A percentile compares a stretch with the other conserved stretches of the same genome.
Conservation (phyloP, 2,888 invertebrate genomes). For the Opisthograptis luteolata region DNA sequence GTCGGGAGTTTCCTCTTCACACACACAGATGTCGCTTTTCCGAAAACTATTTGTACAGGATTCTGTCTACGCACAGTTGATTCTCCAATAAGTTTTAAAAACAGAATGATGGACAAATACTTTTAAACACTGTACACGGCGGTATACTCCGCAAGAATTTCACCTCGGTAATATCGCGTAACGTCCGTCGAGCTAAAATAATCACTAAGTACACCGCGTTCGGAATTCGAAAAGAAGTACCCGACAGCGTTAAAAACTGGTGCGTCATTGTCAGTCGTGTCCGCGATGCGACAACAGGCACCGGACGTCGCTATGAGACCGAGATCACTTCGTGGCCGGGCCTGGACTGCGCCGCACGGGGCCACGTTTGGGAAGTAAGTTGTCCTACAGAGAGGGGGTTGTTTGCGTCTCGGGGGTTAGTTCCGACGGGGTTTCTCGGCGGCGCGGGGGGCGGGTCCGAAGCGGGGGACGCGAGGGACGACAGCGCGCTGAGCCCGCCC, state of each 20-base stretch:
- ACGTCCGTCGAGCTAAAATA: slow-evolving; percentile 47
- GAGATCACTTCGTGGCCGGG: slow-evolving; percentile 78
- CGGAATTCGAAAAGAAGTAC: slow-evolving; percentile 14
- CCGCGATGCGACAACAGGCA: slow-evolving; percentile 21
- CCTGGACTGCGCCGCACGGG: slow-evolving; percentile 66
- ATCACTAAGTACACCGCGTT: slow-evolving; percentile 39
- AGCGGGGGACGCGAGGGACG: slow-evolving; percentile 90
- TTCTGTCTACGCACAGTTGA: slow-evolving; percentile 31
- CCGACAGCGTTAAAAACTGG: slow-evolving; percentile 26
- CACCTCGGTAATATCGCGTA: slow-evolving; percentile 40
- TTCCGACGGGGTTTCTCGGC: slow-evolving; percentile 92
- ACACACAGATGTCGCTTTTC: slow-evolving; percentile 49
- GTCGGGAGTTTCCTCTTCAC: slow-evolving; percentile 36
- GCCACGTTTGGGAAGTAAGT: slow-evolving; percentile 89
- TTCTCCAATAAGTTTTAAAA: slow-evolving; percentile 19
- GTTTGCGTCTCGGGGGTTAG: slow-evolving; percentile 96
- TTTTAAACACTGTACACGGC: slow-evolving; percentile 25
- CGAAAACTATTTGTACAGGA: slow-evolving; percentile 40
- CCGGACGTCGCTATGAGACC: slow-evolving; percentile 70
- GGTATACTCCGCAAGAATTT: slow-evolving; percentile 42
- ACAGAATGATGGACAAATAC: slow-evolving; percentile 41
- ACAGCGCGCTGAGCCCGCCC: slow-evolving; percentile 77
- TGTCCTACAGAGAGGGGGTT: slow-evolving; percentile 96
- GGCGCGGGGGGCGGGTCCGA: slow-evolving; percentile 85
- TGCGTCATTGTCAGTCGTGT: slow-evolving; percentile 32